Evolutionary conservation across 2,113 vertebrate species (phyloP), one percentile per base, ranked within the genome.

Genomic region (Microcebus ravelobensis): DNA sequence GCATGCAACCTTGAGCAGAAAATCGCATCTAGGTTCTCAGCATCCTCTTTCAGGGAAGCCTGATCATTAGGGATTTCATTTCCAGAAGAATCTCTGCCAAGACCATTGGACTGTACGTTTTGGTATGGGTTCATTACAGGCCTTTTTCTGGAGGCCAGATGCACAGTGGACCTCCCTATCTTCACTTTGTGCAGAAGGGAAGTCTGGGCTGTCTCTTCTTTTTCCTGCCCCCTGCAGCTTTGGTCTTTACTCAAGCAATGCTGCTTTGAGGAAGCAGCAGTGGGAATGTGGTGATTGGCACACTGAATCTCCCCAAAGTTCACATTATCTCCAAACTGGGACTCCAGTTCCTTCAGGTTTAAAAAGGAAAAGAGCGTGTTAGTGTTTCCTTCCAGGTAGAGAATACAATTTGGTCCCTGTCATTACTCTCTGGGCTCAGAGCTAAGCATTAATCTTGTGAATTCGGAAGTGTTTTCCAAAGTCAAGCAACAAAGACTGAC

Each of bases 271-370:
- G 90, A 89, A 83, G 95, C 25, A 71, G 59, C 52, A 27, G 68
- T 94, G 5, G 94, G 98, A 98, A 98, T 98, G 95, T 98, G 96
- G 76, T 85, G 87, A 85, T 73, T 87, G 96, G 87, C 74, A 87
- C 67, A 34, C 70, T 42, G 67, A 65, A 55, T 91, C 48, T 98
- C 97, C 59, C 98, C 98, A 21, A 94, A 97, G 65, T 82, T 97
- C 65, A 96, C 74, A n/a, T 98, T 98, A 65, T 97, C 95, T 89
- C 98, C 98, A 65, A 57, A 70, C 12, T 95, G 97, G 21, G 96
- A 95, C 94, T 98, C 98, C 82, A 98, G 90, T 14, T 99, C 99
- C 99, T 99, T 98, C 84, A 96, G 95, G 96, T 97, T 97, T 95
- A 97, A 98, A 98, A n/a, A 89, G 90, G 93, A 95, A 93, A 92